These are phyloP conservation scores for Drosophila aff. DNA, from an alignment of 1,140 invertebrate species.

Conservation along the genomic window DNA sequence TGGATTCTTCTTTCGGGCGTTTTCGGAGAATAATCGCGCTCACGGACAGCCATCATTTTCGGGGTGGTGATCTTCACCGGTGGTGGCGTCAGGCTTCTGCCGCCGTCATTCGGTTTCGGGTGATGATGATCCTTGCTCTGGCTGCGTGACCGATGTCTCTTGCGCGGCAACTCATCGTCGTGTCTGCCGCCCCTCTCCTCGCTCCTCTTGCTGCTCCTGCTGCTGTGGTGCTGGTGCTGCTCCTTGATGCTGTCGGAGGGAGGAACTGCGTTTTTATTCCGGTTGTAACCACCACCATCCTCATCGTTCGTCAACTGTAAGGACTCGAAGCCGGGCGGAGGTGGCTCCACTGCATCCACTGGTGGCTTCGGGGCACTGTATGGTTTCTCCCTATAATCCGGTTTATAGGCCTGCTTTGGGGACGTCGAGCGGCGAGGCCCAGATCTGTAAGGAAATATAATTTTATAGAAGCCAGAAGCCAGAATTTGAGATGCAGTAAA, in stretches of 20 bases:
- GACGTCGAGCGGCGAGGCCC: slow-evolving; percentile 58
- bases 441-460: slow-evolving; percentile 37
- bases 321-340: slow-evolving; percentile 67
- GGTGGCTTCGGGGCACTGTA: slow-evolving; percentile 24
- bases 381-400: slow-evolving; percentile 48
- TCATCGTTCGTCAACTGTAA: slow-evolving; percentile 51
- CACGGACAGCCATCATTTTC: slow-evolving; percentile 31
- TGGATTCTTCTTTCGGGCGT: slow-evolving; percentile 48
- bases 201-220: slow-evolving; percentile 12
- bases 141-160: slow-evolving; percentile 53
- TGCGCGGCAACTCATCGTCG: slow-evolving; percentile 35
- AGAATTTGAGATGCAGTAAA: too few species aligned
- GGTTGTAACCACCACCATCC: slow-evolving; percentile 47
- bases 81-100: slow-evolving; percentile 63
- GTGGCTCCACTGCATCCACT: slow-evolving; percentile 58
- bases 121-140: slow-evolving; percentile 33
- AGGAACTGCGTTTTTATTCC: slow-evolving; percentile 18
- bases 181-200: slow-evolving; percentile 5
- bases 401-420: slow-evolving; percentile 56
- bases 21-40: slow-evolving; percentile 47
- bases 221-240: neutral
- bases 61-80: slow-evolving; percentile 47
- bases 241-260: slow-evolving; percentile 5
- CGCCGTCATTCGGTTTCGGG: slow-evolving; percentile 25
- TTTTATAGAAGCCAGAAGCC: neutral